Evolutionary conservation across 2,888 invertebrate species (phyloP), one percentile per base, ranked within the genome.

Genomic region (Podabrus alpinus): DNA sequence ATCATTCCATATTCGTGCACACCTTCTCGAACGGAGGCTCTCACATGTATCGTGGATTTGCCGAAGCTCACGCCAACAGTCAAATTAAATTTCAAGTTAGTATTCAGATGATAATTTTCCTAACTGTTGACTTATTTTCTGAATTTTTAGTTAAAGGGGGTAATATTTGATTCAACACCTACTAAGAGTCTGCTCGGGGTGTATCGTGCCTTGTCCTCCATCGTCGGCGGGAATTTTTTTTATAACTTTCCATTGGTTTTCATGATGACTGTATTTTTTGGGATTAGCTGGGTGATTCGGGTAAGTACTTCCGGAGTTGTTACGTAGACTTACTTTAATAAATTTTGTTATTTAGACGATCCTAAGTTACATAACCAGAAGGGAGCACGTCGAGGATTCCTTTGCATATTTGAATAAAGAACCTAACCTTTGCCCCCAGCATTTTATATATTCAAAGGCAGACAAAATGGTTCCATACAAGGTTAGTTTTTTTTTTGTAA

Each of bases 1-100:
- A 90, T 45, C 93, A 93, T 86, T 94, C 94, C 7, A 89, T 94
- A 71, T 90, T 94, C 77, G 91, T 94, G 84, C 94, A 94, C 82
- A 89, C 92, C 73, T 94, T 94, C 84, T 94, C 94, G 77, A 94
- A 94, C 84, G 92, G 94, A n/a, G 94, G 94, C 15, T 91, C 92
- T 4, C 91, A 91, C 83, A 88, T 94, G 10, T 94, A 94, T 84
- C 91, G 91, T 78, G 91, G 92, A 85, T 91, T 94, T 79, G 91
- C 91, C 45, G 83, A 90, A 75, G 91, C 92, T 9, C 88, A 29
- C 7, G 21, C 16, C 29, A 67, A 67, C 16, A 68, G 15, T 17
- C 24, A 16, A 45, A 16, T 29, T 29, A 59, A 29, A 59, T 59
- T 16, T 59, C 45, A 68, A 68, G 15, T 66, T 24, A n/a, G 66